phyloP scores from a whole-genome alignment of 2,113 vertebrate species.

The Athene noctua region DNA sequence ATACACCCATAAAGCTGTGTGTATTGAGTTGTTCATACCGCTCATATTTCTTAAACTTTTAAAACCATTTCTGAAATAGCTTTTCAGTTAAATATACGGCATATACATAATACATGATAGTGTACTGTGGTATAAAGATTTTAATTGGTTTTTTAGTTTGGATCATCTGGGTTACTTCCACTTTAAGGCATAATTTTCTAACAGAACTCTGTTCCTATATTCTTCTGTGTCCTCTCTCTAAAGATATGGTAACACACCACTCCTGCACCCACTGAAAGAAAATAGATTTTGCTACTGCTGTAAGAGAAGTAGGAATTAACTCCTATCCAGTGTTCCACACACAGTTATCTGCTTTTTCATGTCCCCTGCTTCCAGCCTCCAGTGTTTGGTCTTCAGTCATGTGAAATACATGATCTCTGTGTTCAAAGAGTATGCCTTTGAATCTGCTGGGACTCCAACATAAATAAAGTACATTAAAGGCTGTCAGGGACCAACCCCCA shows the following conservation, averaged over 20 bases:
- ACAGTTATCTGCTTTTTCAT: background rate
- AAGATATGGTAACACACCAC: background rate
- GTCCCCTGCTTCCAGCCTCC: background rate
- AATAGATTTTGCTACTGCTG: background rate
- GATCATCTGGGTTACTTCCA: background rate
- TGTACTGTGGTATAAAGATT: background rate
- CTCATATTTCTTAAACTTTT: background rate
- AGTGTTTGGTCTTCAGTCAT: background rate
- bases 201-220: background rate
- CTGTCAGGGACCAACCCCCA: background rate
- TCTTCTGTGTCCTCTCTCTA: background rate
- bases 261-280: background rate
- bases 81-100: background rate
- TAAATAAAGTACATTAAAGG: background rate
- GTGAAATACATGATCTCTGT: background rate
- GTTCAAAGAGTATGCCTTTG: background rate
- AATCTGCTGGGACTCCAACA: background rate
- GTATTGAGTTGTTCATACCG: background rate
- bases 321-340: background rate
- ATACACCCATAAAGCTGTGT: background rate
- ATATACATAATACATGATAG: background rate
- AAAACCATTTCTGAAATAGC: background rate
- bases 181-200: background rate
- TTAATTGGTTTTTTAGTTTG: slow-evolving; percentile 6
- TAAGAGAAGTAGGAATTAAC: background rate